Percentiles rank a stretch among this genome's conserved stretches.
Evolutionary conservation across 2,797 vertebrate species (phyloP).

Genomic region (Melanotaenia maccullochi): DNA sequence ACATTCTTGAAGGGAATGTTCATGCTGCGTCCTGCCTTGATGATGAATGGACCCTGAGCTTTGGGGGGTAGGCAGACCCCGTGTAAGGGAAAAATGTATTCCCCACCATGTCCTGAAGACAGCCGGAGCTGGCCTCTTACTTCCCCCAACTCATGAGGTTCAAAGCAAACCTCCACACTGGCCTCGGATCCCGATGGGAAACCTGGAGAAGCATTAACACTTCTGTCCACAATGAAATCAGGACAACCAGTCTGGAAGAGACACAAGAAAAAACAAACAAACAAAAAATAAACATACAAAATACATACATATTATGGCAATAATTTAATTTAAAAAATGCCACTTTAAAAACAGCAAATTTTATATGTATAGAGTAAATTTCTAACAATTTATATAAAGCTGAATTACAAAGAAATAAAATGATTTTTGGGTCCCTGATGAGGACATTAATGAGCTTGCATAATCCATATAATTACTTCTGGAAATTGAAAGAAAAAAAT

Average conservation of each 20-base stretch:
- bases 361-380: not conserved
- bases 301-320: not conserved
- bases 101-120: constrained; percentile 77
- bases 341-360: not conserved
- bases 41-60: constrained; percentile 86
- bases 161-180: constrained; percentile 85
- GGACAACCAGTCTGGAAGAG: constrained; percentile 78
- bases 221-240: constrained; percentile 84
- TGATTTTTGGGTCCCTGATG: not conserved
- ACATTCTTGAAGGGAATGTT: constrained; percentile 90
- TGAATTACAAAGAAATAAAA: not conserved
- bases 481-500: not conserved
- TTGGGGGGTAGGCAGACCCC: constrained; percentile 84
- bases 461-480: not conserved
- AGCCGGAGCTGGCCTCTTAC: constrained; percentile 79
- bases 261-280: not conserved
- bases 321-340: not conserved
- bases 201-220: constrained; percentile 67
- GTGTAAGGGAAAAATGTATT: constrained; percentile 85
- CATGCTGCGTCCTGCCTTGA: constrained; percentile 76
- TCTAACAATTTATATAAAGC: not conserved
- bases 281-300: not conserved
- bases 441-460: not conserved
- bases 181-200: constrained; percentile 80
- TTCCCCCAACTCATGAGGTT: constrained; percentile 88